Evolutionary conservation across 2,888 invertebrate genomes (phyloP), one percentile per base, ranked within the genome.

Genomic region (Aelia acuminata): DNA sequence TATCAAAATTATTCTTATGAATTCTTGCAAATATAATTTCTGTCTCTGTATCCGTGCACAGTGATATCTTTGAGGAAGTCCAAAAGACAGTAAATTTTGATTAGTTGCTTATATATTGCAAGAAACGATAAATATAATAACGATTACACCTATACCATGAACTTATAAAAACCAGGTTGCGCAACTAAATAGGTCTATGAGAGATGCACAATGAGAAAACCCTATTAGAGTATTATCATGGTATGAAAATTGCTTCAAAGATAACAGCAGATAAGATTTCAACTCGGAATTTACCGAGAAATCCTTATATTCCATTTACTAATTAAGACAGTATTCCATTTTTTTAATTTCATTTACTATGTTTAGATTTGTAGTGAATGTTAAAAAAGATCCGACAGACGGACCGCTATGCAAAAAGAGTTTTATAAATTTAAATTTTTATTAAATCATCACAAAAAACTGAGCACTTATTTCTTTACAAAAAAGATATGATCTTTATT

Each of bases 211-310:
- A 70, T 18, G 63, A 70, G 63, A 70, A 70, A 35, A 35, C 18
- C 31, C 63, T 18, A 70, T 70, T 70, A 70, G 7, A 18, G 5
- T 35, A 3, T 70, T 70, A 70, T 70, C 63, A 20, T 35, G 35
- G 35, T 18, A 35, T 70, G 63, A 70, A 70, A 70, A 70, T 70
- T 70, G 7, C 31, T 35, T 18, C 35, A 20, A 1, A 8, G 63
- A 70, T 70, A 70, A 70, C 31, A 70, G 15, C 5, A 70, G 63
- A 70, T 70, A 70, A 70, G 63, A 70, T 70, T 15, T 35, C 20
- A 18, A 35, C 63, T 35, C 8, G 31, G 31, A 15, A 20, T 70
- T 18, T 35, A 70, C 63, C 3, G 31, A 70, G 35, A 18, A 35
- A 35, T 70, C 20, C 7, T 35, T 70, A 35, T 15, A 35, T 70